These are phyloP conservation scores for Ptilodon capucinus DNA, from an alignment of 2,888 invertebrate genomes.

Conservation along the genomic window DNA sequence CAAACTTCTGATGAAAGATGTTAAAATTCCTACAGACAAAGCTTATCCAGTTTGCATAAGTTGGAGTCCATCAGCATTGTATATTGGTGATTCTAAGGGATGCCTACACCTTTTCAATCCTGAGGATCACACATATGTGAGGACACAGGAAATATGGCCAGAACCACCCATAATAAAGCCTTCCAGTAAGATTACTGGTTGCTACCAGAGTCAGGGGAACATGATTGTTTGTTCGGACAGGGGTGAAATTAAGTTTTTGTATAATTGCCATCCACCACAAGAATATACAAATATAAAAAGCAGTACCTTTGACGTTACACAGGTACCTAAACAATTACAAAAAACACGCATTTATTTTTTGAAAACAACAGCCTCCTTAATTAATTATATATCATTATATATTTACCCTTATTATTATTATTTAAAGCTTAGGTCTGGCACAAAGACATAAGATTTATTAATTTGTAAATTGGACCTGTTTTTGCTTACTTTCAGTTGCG, in stretches of 20 bases:
- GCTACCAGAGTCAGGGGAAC: conserved; percentile 64
- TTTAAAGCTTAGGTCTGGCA: no score
- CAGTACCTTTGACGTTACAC: conserved; percentile 67
- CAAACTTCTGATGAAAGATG: conserved; percentile 59
- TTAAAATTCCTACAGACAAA: conserved; percentile 64
- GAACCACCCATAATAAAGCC: conserved; percentile 59
- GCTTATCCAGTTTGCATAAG: conserved; percentile 70
- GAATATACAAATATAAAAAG: conserved; percentile 60
- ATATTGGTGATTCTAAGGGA: conserved; percentile 75
- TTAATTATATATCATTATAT: no score
- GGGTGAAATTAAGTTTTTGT: conserved; percentile 73
- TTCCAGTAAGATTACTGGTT: conserved; percentile 67
- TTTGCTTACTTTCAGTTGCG: conserved; percentile 64
- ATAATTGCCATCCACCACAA: conserved; percentile 69
- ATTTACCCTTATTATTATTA: no score
- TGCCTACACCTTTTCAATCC: conserved; percentile 68
- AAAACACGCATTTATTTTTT: no score
- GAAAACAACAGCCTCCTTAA: no score
- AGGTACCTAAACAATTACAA: conserved; percentile 59
- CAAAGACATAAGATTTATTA: no score
- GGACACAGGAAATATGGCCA: conserved; percentile 64
- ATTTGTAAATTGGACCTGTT: no score
- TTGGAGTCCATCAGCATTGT: conserved; percentile 66
- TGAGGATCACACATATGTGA: conserved; percentile 50
- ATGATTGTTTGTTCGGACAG: conserved; percentile 72